Evolutionary conservation across 1,140 invertebrate species (phyloP).

Genomic region (Cherax destructor): DNA sequence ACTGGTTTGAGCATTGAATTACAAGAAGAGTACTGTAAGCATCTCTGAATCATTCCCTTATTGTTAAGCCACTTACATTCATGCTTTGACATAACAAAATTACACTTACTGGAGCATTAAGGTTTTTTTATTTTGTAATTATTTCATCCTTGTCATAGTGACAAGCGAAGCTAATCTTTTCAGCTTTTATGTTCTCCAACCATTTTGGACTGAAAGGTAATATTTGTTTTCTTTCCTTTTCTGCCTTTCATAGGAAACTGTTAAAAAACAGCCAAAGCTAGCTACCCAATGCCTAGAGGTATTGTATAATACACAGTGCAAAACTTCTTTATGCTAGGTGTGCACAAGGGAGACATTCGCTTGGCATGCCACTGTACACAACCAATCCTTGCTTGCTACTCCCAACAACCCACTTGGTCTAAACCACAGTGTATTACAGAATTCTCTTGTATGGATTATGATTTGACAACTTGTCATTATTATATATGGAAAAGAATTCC

Average conservation of each 20-base stretch:
- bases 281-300: conserved; percentile 75
- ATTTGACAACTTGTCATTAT: neutral
- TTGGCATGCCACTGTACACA: conserved; percentile 68
- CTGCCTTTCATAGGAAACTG: conserved; percentile 74
- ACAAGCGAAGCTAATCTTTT: conserved; percentile 54
- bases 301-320: conserved; percentile 73
- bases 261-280: conserved; percentile 74
- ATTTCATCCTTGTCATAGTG: conserved; percentile 18
- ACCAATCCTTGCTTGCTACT: conserved; percentile 60
- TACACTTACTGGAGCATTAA: conserved; percentile 3
- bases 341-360: conserved; percentile 68
- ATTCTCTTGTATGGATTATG: conserved; percentile 2
- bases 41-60: neutral
- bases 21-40: neutral
- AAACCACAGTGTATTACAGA: conserved; percentile 12
- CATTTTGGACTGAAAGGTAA: conserved; percentile 67
- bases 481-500: neutral
- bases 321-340: conserved; percentile 69
- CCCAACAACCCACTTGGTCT: conserved; percentile 60
- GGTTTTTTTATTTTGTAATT: neutral
- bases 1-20: neutral
- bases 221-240: conserved; percentile 72
- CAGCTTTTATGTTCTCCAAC: conserved; percentile 51
- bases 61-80: neutral
- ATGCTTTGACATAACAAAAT: conserved; percentile 2